These are phyloP conservation scores for Apogon hyalosoma DNA, from an alignment of 2,797 vertebrate species.

Conservation along the genomic window DNA sequence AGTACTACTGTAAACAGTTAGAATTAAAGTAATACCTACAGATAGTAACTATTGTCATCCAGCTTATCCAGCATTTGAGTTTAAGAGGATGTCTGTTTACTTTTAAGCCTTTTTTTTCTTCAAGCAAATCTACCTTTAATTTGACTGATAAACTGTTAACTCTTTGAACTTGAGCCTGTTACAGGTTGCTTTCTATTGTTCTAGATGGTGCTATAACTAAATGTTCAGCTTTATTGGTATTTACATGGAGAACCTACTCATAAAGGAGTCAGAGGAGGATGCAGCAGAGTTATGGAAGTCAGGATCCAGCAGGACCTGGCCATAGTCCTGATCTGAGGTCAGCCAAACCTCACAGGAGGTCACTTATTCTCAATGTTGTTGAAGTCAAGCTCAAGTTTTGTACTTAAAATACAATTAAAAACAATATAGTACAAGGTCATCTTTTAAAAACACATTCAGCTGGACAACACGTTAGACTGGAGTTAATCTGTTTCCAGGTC, in stretches of 20 bases:
- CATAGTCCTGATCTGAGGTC: constrained; percentile 15
- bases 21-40: neutral
- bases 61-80: too few relatives aligned
- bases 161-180: too few relatives aligned
- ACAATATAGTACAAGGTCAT: too few relatives aligned
- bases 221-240: neutral
- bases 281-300: constrained; percentile 11
- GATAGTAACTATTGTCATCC: too few relatives aligned
- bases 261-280: constrained; percentile 27
- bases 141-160: too few relatives aligned
- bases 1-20: neutral
- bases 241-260: neutral
- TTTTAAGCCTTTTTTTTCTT: neutral
- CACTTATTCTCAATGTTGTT: neutral
- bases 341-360: constrained; percentile 13
- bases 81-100: neutral
- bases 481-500: too few relatives aligned
- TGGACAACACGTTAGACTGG: too few relatives aligned
- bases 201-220: neutral
- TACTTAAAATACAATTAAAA: too few relatives aligned
- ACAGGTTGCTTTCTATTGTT: too few relatives aligned
- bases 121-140: too few relatives aligned
- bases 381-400: neutral
- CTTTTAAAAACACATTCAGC: too few relatives aligned
- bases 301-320: constrained; percentile 43